phyloP scores from a whole-genome alignment of 2,888 invertebrate species.

The Hedya salicella region DNA sequence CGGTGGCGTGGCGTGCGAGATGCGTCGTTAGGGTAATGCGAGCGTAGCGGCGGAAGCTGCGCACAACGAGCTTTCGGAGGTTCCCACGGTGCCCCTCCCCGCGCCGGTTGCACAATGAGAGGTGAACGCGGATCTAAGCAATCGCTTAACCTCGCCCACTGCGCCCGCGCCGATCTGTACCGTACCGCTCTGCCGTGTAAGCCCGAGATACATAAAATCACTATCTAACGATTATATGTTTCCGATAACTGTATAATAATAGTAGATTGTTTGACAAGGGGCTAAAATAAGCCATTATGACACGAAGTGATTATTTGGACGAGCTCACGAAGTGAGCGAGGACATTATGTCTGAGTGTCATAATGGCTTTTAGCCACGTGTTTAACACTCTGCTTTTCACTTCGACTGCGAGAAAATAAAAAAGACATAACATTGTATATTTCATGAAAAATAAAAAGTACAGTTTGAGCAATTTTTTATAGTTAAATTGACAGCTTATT shows the following conservation, averaged over 20 bases:
- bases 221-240: constrained; percentile 21
- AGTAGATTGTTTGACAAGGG: too few relatives aligned
- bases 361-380: too few relatives aligned
- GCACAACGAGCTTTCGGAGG: constrained; percentile 81
- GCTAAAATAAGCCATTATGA: too few relatives aligned
- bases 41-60: constrained; percentile 79
- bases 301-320: too few relatives aligned
- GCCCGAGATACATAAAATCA: constrained; percentile 28
- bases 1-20: constrained; percentile 68
- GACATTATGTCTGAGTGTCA: too few relatives aligned
- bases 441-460: too few relatives aligned
- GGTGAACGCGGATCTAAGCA: constrained; percentile 85
- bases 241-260: constrained; percentile 14
- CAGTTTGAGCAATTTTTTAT: too few relatives aligned
- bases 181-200: constrained; percentile 39
- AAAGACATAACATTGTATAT: too few relatives aligned
- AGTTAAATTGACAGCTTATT: too few relatives aligned
- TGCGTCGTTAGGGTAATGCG: constrained; percentile 78
- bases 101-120: constrained; percentile 80
- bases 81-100: constrained; percentile 78
- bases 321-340: too few relatives aligned
- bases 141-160: constrained; percentile 85
- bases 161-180: constrained; percentile 60
- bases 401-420: too few relatives aligned
- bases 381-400: too few relatives aligned